Base-by-base conservation (phyloP, 2,797 vertebrate genomes). In the Yasuhikotakia modesta region DNA sequence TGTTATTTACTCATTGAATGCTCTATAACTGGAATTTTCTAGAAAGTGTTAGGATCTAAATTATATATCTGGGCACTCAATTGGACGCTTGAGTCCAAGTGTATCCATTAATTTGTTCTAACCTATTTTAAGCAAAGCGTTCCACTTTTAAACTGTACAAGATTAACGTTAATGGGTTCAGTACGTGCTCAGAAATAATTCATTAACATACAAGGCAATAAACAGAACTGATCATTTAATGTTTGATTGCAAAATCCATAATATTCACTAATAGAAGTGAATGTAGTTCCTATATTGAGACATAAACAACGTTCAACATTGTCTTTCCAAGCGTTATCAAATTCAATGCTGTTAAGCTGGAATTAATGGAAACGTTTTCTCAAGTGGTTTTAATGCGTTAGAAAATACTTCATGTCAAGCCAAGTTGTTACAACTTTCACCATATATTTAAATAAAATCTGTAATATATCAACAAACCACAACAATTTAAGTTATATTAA, bases 371-470 rank as follows among this genome's bases (percentile, higher is more conserved):
- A 48, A 48, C 2, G 45, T 13, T 53, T 53, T 55, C 19, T 55
- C 10, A 22, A 11, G n/a, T 4, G 1, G 45, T 50, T 39, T 39
- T 39, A 39, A n/a, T 57, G 21, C 70, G 27, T 24, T 17, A 57
- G 55, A 1, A 60, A 43, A 72, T n/a, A 27, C 22, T 4, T 60
- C 19, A 35, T 7, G 57, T 30, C 30, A 73, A 73, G 43, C 12
- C 32, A 43, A 3, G 32, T 55, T 64, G 53, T 76, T 72, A 69
- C 64, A 65, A 79, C 78, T 3, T 78, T 52, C 22, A 71, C 55
- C 73, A 72, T 83, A 80, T 73, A 79, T 80, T 87, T 89, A 88
- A 87, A 90, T 89, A 80, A 86, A 85, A 70, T 85, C 65, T 71
- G 50, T 68, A 73, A 35, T 13, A 27, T 57, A 50, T 55, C 61